Conservation (phyloP, 2,113 vertebrate species). For the Chaetops frenatus region DNA sequence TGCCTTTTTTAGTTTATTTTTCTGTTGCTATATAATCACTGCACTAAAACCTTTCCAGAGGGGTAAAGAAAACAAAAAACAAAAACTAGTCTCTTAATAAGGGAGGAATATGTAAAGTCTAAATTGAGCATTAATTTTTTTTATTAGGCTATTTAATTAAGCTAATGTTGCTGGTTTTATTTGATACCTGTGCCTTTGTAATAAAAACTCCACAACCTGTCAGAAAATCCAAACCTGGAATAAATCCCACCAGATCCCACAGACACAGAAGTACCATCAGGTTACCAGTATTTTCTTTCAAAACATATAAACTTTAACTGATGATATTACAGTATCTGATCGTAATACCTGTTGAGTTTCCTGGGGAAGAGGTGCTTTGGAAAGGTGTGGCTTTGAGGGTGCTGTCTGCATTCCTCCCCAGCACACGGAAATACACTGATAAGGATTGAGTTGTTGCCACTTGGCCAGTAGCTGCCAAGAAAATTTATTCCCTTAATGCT, state of each 20-base stretch:
- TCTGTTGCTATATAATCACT: constrained; percentile 55
- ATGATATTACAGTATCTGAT: neutral
- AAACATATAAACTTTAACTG: neutral
- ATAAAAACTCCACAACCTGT: constrained; percentile 7
- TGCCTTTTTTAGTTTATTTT: constrained; percentile 75
- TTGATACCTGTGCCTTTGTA: constrained; percentile 63
- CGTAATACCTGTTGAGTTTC: neutral
- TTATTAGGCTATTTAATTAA: constrained; percentile 42
- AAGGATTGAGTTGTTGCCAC: neutral
- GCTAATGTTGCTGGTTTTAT: constrained; percentile 8
- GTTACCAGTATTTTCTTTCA: neutral
- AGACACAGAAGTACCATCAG: constrained; percentile 1
- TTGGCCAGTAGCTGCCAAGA: neutral
- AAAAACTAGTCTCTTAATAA: constrained; percentile 22
- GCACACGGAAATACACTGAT: neutral
- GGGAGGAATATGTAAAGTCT: neutral
- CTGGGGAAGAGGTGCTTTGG: neutral
- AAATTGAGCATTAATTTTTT: constrained; percentile 10
- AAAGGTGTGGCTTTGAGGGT: neutral
- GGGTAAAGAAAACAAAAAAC: neutral
- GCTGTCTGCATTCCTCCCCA: neutral
- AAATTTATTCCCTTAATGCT: neutral
- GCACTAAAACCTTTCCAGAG: constrained; percentile 57
- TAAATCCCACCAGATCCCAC: constrained; percentile 17
- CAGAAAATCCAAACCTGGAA: constrained; percentile 45